These are phyloP conservation scores for Bombus terrestris DNA, from an alignment of 1,140 invertebrate genomes.

Conservation along the genomic window DNA sequence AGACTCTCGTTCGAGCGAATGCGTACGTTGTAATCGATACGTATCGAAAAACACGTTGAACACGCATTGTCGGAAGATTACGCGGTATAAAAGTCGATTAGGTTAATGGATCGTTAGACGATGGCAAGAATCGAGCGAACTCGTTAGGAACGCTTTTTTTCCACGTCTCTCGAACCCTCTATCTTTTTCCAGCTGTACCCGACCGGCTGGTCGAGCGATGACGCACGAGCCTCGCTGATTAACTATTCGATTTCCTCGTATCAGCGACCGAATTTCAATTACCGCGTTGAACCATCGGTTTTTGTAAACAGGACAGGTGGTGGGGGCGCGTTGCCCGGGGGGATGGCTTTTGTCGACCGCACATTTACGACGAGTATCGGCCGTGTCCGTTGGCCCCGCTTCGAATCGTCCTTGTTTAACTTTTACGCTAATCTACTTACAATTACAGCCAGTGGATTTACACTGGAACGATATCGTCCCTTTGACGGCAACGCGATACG, in stretches of 20 bases:
- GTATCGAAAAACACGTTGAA: not conserved
- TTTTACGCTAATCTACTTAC: constrained; percentile 44
- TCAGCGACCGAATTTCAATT: constrained; percentile 49
- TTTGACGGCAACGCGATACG: not conserved
- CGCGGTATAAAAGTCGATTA: constrained; percentile 14
- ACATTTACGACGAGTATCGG: constrained; percentile 32
- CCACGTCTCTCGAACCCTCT: too few relatives aligned
- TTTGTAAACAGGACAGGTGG: constrained; percentile 40
- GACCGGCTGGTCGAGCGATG: not conserved
- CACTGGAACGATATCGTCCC: not conserved
- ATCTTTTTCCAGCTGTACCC: not conserved
- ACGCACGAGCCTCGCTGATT: constrained; percentile 26
- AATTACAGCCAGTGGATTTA: constrained; percentile 18
- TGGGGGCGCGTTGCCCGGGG: not conserved
- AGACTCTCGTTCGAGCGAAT: not conserved
- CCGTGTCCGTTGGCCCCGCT: not conserved
- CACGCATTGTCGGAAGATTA: constrained; percentile 1
- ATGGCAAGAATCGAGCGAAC: constrained; percentile 10
- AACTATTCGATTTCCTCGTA: constrained; percentile 52
- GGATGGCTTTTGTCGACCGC: constrained; percentile 40
- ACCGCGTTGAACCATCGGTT: constrained; percentile 40
- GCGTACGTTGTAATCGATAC: too few relatives aligned
- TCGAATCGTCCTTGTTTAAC: constrained; percentile 37
- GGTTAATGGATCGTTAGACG: constrained; percentile 18
- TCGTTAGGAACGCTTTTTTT: constrained; percentile 29